These are phyloP conservation scores for Pontoporia blainvillei DNA, from an alignment of 2,113 vertebrate genomes.

Conservation along the genomic window DNA sequence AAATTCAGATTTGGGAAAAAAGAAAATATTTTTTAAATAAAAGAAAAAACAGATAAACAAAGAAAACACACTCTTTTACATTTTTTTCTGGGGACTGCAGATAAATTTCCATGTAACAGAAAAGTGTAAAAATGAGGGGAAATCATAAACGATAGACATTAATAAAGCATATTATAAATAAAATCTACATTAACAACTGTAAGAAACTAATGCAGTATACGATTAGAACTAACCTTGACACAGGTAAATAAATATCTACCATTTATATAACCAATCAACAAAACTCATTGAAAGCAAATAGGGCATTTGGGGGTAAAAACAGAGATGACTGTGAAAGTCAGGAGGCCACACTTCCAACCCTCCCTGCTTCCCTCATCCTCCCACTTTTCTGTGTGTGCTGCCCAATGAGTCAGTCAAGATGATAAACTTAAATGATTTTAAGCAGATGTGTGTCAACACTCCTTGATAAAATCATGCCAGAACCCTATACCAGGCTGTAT, in stretches of 20 bases:
- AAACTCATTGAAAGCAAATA: neutral
- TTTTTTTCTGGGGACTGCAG: neutral
- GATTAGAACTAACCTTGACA: neutral
- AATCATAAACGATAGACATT: neutral
- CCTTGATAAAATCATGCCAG: neutral
- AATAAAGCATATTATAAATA: neutral
- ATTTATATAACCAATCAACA: neutral
- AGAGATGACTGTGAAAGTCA: neutral
- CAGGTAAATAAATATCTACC: neutral
- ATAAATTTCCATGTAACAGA: neutral
- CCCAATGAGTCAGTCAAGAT: neutral
- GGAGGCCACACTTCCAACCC: neutral
- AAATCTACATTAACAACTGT: neutral
- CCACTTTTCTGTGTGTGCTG: neutral
- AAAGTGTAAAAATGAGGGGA: neutral
- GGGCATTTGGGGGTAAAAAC: neutral
- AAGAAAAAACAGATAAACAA: neutral
- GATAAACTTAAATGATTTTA: constrained; percentile 14
- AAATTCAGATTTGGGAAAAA: neutral
- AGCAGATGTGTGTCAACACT: constrained; percentile 18
- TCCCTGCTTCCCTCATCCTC: constrained; percentile 22
- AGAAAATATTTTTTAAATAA: neutral
- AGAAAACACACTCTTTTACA: neutral
- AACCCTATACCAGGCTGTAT: neutral
- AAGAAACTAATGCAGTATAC: neutral